Conservation (phyloP, 1,140 invertebrate species). For the Magallana ariakensis region DNA sequence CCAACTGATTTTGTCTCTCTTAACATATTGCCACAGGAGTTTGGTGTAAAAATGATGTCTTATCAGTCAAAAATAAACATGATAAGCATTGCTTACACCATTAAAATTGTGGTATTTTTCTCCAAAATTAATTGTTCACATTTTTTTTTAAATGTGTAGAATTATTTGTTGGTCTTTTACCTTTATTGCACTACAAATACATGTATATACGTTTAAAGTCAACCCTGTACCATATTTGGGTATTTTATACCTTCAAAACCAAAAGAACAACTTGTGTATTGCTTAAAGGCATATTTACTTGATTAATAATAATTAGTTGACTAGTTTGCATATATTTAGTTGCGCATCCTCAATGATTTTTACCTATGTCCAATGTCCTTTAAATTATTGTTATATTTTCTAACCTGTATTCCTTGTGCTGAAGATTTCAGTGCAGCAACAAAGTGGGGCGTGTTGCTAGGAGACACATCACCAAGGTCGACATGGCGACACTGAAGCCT, state of each 20-base stretch:
- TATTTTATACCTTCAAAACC: no score
- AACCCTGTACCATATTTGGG: no score
- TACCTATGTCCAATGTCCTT: no score
- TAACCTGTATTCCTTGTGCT: slow-evolving; percentile 69
- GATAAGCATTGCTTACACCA: slow-evolving; percentile 31
- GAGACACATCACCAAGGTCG: slow-evolving; percentile 69
- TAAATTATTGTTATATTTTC: not conserved
- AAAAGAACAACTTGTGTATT: no score
- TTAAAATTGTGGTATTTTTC: slow-evolving; percentile 9
- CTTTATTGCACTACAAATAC: no score
- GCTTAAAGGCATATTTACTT: no score
- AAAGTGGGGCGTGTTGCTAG: slow-evolving; percentile 65
- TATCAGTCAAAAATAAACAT: slow-evolving; percentile 2
- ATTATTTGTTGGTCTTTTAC: no score
- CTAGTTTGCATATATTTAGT: no score
- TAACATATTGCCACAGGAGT: slow-evolving; percentile 17
- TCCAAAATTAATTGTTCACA: not conserved
- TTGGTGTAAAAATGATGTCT: slow-evolving; percentile 38
- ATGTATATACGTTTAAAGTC: no score
- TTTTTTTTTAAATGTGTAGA: no score
- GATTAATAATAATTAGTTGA: no score
- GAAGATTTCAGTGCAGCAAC: slow-evolving; percentile 60
- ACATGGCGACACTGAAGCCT: slow-evolving; percentile 64
- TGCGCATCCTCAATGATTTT: no score
- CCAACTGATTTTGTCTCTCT: not conserved